Conservation (phyloP, 2,113 vertebrate genomes). For the Pelodiscus sinensis region DNA sequence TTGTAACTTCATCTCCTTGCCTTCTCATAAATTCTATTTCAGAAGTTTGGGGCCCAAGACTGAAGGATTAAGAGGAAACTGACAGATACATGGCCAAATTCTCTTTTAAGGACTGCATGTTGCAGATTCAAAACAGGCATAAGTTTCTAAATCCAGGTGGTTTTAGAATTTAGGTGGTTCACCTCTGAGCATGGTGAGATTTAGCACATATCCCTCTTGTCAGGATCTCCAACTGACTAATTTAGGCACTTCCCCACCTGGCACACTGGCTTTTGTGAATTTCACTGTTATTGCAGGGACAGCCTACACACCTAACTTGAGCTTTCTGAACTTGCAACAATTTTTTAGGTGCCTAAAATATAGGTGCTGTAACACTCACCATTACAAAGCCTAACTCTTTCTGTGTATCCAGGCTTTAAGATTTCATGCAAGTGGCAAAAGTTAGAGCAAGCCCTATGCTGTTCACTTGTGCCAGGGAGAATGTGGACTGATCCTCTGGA, state of each 20-base stretch:
- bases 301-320: neutral
- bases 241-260: neutral
- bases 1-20: neutral
- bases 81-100: accelerated
- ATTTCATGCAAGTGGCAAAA: neutral
- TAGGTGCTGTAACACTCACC: neutral
- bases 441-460: neutral
- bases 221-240: neutral
- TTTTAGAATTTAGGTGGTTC: too few relatives aligned
- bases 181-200: neutral
- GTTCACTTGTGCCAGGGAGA: neutral
- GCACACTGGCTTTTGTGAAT: neutral
- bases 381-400: neutral
- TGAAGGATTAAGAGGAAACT: neutral
- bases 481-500: neutral
- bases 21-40: neutral
- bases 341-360: neutral
- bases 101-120: neutral
- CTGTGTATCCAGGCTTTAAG: neutral
- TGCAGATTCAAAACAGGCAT: neutral
- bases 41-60: neutral
- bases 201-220: neutral
- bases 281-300: neutral
- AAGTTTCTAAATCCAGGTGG: neutral
- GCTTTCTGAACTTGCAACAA: neutral